A percentile compares a stretch with the other conserved stretches of the same genome.
phyloP scores from a whole-genome alignment of 2,797 vertebrate species.

The Staurois parvus region DNA sequence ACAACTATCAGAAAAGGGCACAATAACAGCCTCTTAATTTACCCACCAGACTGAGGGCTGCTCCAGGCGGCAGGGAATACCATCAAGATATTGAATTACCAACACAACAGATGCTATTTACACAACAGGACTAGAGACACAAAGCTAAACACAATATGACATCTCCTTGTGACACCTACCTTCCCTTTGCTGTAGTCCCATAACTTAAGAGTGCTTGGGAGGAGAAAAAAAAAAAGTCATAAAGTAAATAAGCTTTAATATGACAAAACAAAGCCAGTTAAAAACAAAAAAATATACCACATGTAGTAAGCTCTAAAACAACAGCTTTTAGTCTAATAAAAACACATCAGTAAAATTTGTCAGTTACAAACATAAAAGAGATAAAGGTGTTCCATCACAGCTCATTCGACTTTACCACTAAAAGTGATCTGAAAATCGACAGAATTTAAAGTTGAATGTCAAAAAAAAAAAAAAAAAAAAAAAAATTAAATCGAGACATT shows the following conservation, averaged over 20 bases:
- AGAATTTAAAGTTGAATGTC: too few relatives aligned
- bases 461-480: too few relatives aligned
- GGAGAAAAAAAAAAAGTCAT: slow-evolving; percentile 1
- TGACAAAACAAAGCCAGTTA: too few relatives aligned
- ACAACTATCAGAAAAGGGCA: background rate
- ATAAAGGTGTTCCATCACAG: too few relatives aligned
- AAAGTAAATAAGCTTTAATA: background rate
- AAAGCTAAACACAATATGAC: background rate
- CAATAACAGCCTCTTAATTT: background rate
- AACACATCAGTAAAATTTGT: background rate
- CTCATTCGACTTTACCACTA: background rate
- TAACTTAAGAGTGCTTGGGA: slow-evolving; percentile 92
- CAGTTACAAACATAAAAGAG: background rate
- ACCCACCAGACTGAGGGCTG: background rate
- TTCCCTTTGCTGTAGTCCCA: slow-evolving; percentile 99
- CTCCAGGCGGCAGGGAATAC: background rate
- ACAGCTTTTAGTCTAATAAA: background rate
- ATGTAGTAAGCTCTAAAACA: too few relatives aligned
- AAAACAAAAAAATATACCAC: too few relatives aligned
- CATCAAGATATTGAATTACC: slow-evolving; percentile 6
- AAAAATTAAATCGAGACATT: too few relatives aligned
- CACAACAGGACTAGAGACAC: background rate
- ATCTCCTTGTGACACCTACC: slow-evolving; percentile 74
- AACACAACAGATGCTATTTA: slow-evolving; percentile 22
- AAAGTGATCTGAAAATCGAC: background rate